A percentile compares a stretch with the other conserved stretches of the same genome.
These are phyloP conservation scores for Zophobas morio DNA, from an alignment of 1,140 invertebrate genomes.

Conservation along the genomic window DNA sequence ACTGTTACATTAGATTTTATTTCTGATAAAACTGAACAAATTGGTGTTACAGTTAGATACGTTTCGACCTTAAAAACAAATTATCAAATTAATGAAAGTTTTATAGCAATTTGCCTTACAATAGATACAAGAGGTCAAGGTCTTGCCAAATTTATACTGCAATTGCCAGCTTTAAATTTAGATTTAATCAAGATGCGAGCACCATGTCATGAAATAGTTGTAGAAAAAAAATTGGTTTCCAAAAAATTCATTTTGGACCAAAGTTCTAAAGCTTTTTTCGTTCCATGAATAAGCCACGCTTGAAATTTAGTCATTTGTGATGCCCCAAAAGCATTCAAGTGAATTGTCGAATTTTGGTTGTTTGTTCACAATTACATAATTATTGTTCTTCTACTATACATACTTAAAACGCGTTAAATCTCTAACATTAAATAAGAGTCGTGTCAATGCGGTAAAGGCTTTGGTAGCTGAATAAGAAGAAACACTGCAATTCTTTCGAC, in stretches of 20 bases:
- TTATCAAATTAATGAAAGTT: not conserved
- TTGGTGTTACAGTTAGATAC: not conserved
- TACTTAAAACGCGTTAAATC: no score
- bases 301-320: not conserved
- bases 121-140: not conserved
- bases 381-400: no score
- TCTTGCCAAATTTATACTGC: not conserved
- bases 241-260: no score
- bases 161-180: not conserved
- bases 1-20: not conserved
- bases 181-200: not conserved
- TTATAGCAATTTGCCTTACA: not conserved
- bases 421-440: no score
- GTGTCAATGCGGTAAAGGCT: no score
- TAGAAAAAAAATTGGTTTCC: not conserved
- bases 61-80: not conserved
- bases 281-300: not conserved
- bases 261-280: no score
- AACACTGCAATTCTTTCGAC: no score
- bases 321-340: not conserved
- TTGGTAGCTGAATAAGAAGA: no score
- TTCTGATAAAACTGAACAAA: not conserved
- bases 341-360: not conserved
- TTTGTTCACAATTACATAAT: not conserved
- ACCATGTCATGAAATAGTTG: not conserved